Evolutionary conservation across 1,140 invertebrate species (phyloP).

Genomic region (Magallana gigas): DNA sequence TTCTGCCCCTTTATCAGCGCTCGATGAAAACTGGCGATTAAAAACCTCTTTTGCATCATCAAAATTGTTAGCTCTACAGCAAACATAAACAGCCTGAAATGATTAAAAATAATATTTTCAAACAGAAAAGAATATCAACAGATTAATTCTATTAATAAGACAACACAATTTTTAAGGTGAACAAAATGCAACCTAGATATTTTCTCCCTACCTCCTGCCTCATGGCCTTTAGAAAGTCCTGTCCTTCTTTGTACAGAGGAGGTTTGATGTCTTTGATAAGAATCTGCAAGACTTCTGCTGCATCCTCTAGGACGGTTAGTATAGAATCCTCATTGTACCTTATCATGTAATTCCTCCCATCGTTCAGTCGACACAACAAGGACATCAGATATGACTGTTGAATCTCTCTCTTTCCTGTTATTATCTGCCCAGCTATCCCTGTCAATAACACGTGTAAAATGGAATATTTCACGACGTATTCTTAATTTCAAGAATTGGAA

Average conservation of each 20-base stretch:
- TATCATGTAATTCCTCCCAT: neutral
- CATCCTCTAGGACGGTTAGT: slow-evolving; percentile 1
- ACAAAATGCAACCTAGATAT: too few species aligned
- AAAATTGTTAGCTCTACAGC: slow-evolving; percentile 21
- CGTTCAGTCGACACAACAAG: neutral
- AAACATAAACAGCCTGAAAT: slow-evolving; percentile 11
- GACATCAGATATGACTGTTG: neutral
- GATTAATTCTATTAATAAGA: too few species aligned
- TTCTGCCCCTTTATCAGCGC: neutral
- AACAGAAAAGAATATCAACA: too few species aligned
- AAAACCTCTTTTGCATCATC: neutral
- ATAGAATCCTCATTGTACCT: neutral
- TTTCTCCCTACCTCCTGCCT: neutral
- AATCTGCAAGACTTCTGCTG: neutral
- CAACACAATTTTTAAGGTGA: too few species aligned
- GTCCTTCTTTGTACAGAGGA: neutral
- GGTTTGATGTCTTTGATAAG: neutral
- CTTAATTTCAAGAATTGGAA: too few species aligned
- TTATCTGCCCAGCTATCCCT: too few species aligned
- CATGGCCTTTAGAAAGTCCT: neutral
- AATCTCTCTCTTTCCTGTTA: neutral
- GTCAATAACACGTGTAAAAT: too few species aligned
- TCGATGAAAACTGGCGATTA: slow-evolving; percentile 8
- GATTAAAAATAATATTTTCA: neutral
- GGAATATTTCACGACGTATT: too few species aligned